Base-by-base conservation (phyloP, 2,797 vertebrate species). In the Sarcophilus harrisii region DNA sequence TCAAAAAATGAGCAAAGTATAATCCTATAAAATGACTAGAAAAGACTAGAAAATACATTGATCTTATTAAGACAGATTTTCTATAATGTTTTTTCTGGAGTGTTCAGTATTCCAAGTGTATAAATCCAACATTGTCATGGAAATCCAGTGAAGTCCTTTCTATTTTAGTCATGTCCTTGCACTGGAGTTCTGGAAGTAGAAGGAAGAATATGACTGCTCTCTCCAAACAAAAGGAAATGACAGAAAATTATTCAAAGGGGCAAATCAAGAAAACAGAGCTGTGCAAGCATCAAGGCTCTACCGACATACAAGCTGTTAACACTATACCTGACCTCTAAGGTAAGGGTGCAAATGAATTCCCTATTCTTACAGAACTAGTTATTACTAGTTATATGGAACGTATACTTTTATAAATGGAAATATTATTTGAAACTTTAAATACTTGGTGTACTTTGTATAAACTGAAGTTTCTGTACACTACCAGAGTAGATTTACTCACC, bases 361-460 rank as follows among this genome's bases (percentile, higher is more conserved):
- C 60, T 45, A 58, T 57, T 92, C 58, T 91, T 14, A 60, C 58
- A 58, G 54, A 30, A 94, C 38, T 87, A 87, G 38, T 2, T 49
- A 45, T 81, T 58, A 58, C 13, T 32, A 14, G 14, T 92, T 49
- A 49, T 87, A 49, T 11, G 38, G 38, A 87, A 87, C 49, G 3
- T 27, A 87, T 49, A 49, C 73, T 87, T 81, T 87, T 49, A 45
- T 11, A 87, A 87, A 87, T 87, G 38, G 24, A 45, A 58, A 89
- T 95, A 92, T 55, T 87, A 66, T 66, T 45, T 91, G 29, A 54
- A 94, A 93, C 66, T 73, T 95, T 62, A 92, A 73, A 66, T 58
- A 95, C 91, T 91, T 93, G 90, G 90, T 54, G 49, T 30, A 66
- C 27, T 87, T 81, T 18, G 45, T 81, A 27, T 87, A 10, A 87